phyloP scores from a whole-genome alignment of 2,797 vertebrate genomes.

The Hydrophis major region DNA sequence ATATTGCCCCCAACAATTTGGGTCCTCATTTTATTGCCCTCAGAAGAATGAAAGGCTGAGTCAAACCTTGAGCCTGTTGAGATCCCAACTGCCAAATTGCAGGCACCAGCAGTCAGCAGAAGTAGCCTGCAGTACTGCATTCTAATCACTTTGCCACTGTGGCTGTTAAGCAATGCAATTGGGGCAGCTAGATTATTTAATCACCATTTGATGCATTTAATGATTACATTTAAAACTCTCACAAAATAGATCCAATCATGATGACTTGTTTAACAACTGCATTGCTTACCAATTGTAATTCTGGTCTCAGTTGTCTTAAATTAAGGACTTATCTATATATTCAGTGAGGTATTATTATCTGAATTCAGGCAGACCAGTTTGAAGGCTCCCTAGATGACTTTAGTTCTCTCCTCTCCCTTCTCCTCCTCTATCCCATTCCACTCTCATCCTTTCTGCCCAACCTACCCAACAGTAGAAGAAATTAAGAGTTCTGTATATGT shows the following conservation, averaged over 20 bases:
- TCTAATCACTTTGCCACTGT: no score
- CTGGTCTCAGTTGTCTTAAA: background rate
- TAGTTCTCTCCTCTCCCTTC: background rate
- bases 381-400: background rate
- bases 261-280: background rate
- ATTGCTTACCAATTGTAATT: background rate
- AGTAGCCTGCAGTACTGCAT: no score
- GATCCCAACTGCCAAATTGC: no score
- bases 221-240: background rate
- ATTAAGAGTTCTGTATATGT: background rate
- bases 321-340: background rate
- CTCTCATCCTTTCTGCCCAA: background rate
- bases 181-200: background rate
- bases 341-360: background rate
- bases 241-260: background rate
- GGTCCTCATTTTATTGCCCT: no score
- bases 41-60: no score
- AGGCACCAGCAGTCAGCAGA: no score
- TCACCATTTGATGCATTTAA: background rate
- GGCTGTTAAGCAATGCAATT: background rate
- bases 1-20: no score
- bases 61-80: no score
- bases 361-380: background rate
- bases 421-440: background rate
- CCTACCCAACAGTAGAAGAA: background rate